These are phyloP conservation scores for Aphidoletes aphidimyza DNA, from an alignment of 2,888 invertebrate genomes.

Conservation along the genomic window DNA sequence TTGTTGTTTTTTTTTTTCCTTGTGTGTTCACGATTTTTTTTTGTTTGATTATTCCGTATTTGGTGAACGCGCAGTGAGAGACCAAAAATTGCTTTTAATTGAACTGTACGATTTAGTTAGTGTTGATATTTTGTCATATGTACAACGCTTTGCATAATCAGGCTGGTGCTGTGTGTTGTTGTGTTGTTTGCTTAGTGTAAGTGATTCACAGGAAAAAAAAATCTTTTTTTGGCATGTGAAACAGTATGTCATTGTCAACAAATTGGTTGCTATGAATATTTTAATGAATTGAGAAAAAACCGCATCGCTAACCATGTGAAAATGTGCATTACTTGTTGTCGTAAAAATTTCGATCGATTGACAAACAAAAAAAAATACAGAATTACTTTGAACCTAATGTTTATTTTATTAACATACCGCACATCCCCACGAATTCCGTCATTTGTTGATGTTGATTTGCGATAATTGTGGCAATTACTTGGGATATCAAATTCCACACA, in stretches of 20 bases:
- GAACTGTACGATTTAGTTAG: not conserved
- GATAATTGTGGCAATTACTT: too few species aligned
- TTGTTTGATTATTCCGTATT: conserved; percentile 10
- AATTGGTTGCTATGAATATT: conserved; percentile 38
- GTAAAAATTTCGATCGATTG: too few species aligned
- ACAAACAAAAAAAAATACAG: too few species aligned
- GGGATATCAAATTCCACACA: too few species aligned
- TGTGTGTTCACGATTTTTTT: too few species aligned
- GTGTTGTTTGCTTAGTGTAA: not conserved
- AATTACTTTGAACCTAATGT: too few species aligned
- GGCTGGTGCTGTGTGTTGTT: conserved; percentile 7
- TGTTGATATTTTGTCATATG: conserved; percentile 24
- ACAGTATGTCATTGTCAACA: not conserved
- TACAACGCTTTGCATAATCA: not conserved
- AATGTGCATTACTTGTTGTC: not conserved
- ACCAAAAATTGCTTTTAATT: not conserved
- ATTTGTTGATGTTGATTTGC: too few species aligned
- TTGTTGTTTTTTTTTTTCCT: not conserved
- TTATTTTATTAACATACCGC: too few species aligned
- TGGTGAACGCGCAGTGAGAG: not conserved
- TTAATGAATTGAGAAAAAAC: not conserved
- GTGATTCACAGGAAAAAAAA: not conserved
- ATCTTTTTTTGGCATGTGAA: not conserved
- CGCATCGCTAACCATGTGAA: not conserved
- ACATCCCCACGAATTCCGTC: too few species aligned